Conservation (phyloP, 2,113 vertebrate genomes). For the Dasypus novemcinctus region DNA sequence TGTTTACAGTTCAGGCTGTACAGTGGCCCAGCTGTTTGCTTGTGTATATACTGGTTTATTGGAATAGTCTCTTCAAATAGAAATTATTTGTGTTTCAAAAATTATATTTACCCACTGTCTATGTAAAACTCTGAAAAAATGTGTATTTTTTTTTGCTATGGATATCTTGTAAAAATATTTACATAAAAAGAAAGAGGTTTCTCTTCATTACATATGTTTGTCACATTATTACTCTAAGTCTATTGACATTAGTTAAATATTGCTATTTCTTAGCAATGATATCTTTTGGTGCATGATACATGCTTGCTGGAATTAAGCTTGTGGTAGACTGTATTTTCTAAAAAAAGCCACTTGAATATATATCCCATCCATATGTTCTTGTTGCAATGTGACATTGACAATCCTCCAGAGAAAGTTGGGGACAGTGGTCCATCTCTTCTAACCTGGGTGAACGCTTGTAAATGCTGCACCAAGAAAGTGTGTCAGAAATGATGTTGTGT, state of each 20-base stretch:
- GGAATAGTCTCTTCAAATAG: slow-evolving; percentile 49
- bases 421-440: not conserved
- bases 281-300: not conserved
- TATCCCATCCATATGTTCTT: not conserved
- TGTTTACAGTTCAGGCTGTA: slow-evolving; percentile 42
- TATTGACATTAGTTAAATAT: slow-evolving; percentile 48
- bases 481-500: not conserved
- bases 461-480: not conserved
- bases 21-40: slow-evolving; percentile 45
- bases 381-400: not conserved
- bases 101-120: slow-evolving; percentile 27
- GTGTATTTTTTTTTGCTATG: not conserved
- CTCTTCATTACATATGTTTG: slow-evolving; percentile 1
- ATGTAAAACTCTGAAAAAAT: not conserved
- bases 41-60: slow-evolving; percentile 56
- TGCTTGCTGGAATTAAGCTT: slow-evolving; percentile 12
- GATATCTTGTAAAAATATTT: slow-evolving; percentile 40
- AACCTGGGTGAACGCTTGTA: not conserved
- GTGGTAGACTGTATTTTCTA: not conserved
- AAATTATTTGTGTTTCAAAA: slow-evolving; percentile 55
- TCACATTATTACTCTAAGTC: not conserved
- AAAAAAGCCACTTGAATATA: not conserved
- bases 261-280: slow-evolving; percentile 17
- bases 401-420: not conserved
- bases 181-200: slow-evolving; percentile 23